Conservation (phyloP, 2,797 vertebrate genomes). For the Tapera naevia region DNA sequence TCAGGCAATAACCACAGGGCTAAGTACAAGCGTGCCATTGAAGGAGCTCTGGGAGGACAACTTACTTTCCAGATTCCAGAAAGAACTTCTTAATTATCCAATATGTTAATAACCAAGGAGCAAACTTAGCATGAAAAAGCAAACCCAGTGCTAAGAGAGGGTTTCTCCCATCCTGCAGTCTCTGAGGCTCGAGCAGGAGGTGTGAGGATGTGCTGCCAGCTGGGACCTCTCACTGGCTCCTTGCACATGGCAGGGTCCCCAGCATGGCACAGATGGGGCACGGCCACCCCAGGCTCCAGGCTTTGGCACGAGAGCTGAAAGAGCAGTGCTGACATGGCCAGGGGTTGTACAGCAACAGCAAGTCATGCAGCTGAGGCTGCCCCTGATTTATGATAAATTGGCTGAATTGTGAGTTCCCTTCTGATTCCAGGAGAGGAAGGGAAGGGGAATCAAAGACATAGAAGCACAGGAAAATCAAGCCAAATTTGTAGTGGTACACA, state of each 20-base stretch:
- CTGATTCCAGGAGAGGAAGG: neutral
- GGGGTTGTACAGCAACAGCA: neutral
- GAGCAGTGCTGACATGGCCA: neutral
- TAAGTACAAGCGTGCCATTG: rapidly evolving
- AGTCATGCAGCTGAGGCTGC: neutral
- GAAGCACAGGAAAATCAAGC: neutral
- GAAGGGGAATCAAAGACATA: neutral
- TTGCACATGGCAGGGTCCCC: rapidly evolving
- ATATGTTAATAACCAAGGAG: rapidly evolving
- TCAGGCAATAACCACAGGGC: neutral
- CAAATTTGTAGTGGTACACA: too few relatives aligned
- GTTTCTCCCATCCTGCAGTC: neutral
- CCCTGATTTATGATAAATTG: neutral
- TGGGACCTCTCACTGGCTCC: neutral
- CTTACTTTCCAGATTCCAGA: neutral
- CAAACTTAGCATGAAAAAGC: neutral
- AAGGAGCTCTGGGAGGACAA: neutral
- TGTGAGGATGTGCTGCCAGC: rapidly evolving
- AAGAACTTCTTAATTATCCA: neutral
- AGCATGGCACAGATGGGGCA: rapidly evolving
- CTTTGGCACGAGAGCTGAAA: neutral
- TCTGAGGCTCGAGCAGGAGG: neutral
- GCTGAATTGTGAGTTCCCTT: neutral
- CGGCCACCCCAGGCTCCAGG: neutral
- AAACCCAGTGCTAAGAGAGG: neutral